Base-by-base conservation (phyloP, 2,797 vertebrate species). In the Trachurus trachurus region DNA sequence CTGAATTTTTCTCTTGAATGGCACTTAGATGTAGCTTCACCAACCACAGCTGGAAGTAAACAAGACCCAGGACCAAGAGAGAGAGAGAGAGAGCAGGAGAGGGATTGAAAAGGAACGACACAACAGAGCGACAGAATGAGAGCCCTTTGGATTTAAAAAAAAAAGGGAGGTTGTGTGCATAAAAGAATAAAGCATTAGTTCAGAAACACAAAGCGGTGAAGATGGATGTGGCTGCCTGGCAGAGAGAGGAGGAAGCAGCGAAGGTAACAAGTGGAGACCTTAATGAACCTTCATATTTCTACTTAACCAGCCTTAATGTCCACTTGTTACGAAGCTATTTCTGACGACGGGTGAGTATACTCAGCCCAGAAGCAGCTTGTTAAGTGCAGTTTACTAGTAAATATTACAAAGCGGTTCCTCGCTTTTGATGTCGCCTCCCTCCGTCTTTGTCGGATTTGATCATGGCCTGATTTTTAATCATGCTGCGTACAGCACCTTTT, bases 61-160 rank as follows among this genome's bases (percentile, higher is more conserved):
- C 44, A 66, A 83, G 73, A 49, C 56, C 44, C 19, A 9, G 49
- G 45, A 78, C 73, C 66, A 58, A 49, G 47, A 56, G 42, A 67
- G 60, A 58, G 56, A n/a, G 21, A 62, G 56, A 67, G 54, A 1
- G 22, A 66, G 21, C 39, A 49, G 42, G 31, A 68, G 19, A 6
- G 29, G 9, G 19, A 22, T 1, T 57, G n/a, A 39, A 77, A 76
- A 34, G 56, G 72, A 50, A 61, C 1, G 0, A 26, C 34, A 42
- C 13, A 52, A 45, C 37, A n/a, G 31, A 29, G 17, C 7, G 19
- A 37, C n/a, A 50, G 40, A 73, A 53, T 34, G 6, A 66, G 8
- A 40, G 21, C 10, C 6, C 9, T 44, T 5, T 47, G 21, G 15
- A 31, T 29, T 9, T 29, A 26, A 17, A 12, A 9, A 4, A 44